Percentiles rank a stretch among this genome's conserved stretches.
Evolutionary conservation across 2,797 vertebrate genomes (phyloP).

Genomic region (Sebastes oblongus): DNA sequence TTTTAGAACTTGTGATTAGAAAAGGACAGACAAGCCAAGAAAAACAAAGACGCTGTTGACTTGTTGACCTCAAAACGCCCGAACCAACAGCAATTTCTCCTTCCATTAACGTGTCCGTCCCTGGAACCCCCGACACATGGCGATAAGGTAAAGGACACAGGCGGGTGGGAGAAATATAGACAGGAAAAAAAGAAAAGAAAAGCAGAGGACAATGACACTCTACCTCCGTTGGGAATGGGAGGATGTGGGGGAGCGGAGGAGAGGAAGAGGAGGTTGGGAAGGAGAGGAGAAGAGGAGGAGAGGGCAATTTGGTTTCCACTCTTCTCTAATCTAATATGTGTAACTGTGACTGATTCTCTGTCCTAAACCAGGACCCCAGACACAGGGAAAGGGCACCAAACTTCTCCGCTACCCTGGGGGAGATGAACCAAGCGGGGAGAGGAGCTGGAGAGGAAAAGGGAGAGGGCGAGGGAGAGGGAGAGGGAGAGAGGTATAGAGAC

Average conservation of each 20-base stretch:
- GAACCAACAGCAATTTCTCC: neutral
- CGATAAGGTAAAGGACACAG: slow-evolving; percentile 52
- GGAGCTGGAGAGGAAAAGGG: neutral
- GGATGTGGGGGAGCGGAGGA: slow-evolving; percentile 42
- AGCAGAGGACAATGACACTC: slow-evolving; percentile 64
- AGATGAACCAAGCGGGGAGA: slow-evolving; percentile 53
- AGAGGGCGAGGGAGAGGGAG: neutral
- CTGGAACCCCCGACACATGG: slow-evolving; percentile 23
- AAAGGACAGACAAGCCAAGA: neutral
- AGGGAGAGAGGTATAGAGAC: neutral
- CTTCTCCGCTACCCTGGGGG: slow-evolving; percentile 68
- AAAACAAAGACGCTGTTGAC: neutral
- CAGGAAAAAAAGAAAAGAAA: slow-evolving; percentile 19
- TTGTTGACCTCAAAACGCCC: slow-evolving; percentile 30
- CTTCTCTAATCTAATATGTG: slow-evolving; percentile 80
- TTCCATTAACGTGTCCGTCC: slow-evolving; percentile 1
- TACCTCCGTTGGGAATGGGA: slow-evolving; percentile 56
- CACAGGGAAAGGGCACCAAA: slow-evolving; percentile 72
- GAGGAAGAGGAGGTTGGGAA: slow-evolving; percentile 44
- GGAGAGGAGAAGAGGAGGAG: slow-evolving; percentile 56
- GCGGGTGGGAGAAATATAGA: slow-evolving; percentile 28
- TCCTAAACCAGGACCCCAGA: slow-evolving; percentile 74
- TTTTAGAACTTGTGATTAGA: neutral
- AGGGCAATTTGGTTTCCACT: slow-evolving; percentile 76
- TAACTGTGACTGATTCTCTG: slow-evolving; percentile 80